A percentile compares a stretch with the other conserved stretches of the same genome.
Evolutionary conservation across 2,888 invertebrate genomes (phyloP).

Genomic region (Aspidiotus destructor): DNA sequence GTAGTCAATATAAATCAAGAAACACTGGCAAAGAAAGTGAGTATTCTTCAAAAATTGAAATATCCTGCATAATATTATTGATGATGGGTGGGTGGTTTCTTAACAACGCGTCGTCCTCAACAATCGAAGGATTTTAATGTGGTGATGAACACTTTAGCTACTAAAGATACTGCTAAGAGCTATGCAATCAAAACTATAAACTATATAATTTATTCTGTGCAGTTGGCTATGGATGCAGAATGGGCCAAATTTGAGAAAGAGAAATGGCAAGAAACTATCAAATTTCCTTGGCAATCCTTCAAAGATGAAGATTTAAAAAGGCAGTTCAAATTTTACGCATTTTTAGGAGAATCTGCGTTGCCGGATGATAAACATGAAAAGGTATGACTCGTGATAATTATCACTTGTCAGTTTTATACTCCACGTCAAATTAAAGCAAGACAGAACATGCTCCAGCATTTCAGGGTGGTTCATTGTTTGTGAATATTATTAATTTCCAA

Average conservation of each 20-base stretch:
- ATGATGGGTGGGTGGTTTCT: no score
- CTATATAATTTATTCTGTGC: not conserved
- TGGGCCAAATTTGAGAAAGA: slow-evolving; percentile 51
- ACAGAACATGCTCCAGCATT: no score
- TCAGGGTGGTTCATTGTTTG: no score
- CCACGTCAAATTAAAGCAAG: not conserved
- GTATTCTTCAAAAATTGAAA: slow-evolving; percentile 8
- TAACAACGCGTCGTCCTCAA: no score
- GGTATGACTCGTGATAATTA: slow-evolving; percentile 38
- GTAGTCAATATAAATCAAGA: slow-evolving; percentile 65
- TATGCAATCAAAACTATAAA: not conserved
- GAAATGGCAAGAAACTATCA: slow-evolving; percentile 55
- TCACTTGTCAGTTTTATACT: no score
- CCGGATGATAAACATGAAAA: slow-evolving; percentile 49
- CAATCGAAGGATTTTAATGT: not conserved
- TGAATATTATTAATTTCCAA: no score
- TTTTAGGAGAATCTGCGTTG: slow-evolving; percentile 64
- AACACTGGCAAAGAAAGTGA: slow-evolving; percentile 52
- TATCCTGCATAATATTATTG: no score
- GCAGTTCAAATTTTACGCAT: slow-evolving; percentile 63
- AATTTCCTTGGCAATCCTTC: slow-evolving; percentile 63
- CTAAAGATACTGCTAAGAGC: not conserved
- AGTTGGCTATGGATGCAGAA: slow-evolving; percentile 37
- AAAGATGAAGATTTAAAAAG: slow-evolving; percentile 58
- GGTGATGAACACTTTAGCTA: not conserved